Evolutionary conservation across 2,113 vertebrate species (phyloP), one percentile per base, ranked within the genome.

Genomic region (Vombatus ursinus): DNA sequence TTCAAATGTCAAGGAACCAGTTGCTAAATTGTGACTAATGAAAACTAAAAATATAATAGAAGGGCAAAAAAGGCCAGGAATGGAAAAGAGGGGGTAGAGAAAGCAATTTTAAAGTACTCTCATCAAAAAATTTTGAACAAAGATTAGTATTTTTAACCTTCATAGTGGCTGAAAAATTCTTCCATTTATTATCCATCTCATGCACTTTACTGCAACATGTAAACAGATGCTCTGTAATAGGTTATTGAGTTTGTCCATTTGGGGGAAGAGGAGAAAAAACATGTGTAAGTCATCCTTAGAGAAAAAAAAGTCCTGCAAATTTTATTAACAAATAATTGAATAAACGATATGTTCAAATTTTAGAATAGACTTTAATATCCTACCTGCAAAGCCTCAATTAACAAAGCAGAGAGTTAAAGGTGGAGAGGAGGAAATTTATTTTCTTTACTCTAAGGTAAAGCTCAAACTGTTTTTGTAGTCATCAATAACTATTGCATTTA

Each of bases 1-100:
- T 98, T 98, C 97, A 98, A 98, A 95, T 53, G 93, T 44, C 97
- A 95, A 92, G 96, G 54, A 98, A 94, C 22, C 93, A 94, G 93
- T 96, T 97, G 98, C 5, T 95, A 97, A 98, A 98, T 19, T 0
- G 93, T 90, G 89, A 96, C 96, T 94, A 97, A 98, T 97, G 96
- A 98, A 97, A 96, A 52, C 57, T 94, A 91, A 98, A 97, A 90
- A 77, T 94, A 95, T 97, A 97, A 96, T 93, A 97, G 49, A 84
- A 96, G 91, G 90, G 93, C 91, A 92, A 94, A 94, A 98, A 96
- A 97, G 95, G 94, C 93, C 93, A 51, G 93, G 96, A 97, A 97
- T 84, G 68, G 68, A 84, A 84, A 84, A 22, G 19, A 44, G n/a
- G 16, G 48, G 90, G 24, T 51, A 8, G 89, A 37, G 11, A 68